These are phyloP conservation scores for Acronicta alni DNA, from an alignment of 2,888 invertebrate species.

Conservation along the genomic window DNA sequence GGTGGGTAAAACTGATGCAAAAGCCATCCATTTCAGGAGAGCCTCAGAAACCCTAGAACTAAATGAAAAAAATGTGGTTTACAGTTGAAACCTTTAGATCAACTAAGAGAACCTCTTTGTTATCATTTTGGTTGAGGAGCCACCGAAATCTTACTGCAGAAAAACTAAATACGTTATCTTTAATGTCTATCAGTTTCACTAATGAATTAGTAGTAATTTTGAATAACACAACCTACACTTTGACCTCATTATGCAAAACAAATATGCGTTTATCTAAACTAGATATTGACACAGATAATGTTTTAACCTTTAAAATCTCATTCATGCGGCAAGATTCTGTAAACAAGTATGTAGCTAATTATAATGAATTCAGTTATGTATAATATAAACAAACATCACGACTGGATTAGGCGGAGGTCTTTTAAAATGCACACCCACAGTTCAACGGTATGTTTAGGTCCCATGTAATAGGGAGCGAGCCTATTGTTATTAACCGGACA, in stretches of 20 bases:
- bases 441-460: too few relatives aligned
- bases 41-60: too few relatives aligned
- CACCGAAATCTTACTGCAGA: constrained; percentile 13
- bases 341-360: constrained; percentile 26
- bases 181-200: too few relatives aligned
- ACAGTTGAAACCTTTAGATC: constrained; percentile 19
- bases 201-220: neutral
- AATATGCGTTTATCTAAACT: constrained; percentile 11
- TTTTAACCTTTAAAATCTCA: constrained; percentile 25
- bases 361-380: constrained; percentile 11
- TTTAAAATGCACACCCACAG: too few relatives aligned
- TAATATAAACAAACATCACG: too few relatives aligned
- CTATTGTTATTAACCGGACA: too few relatives aligned
- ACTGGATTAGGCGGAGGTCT: too few relatives aligned
- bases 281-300: constrained; percentile 1
- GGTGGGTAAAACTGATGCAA: too few relatives aligned
- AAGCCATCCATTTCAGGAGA: too few relatives aligned
- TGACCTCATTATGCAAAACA: constrained; percentile 15
- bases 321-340: constrained; percentile 27
- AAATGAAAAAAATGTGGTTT: too few relatives aligned
- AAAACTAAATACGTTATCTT: too few relatives aligned
- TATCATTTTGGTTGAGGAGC: constrained; percentile 12
- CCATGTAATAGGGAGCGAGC: too few relatives aligned
- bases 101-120: neutral
- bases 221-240: neutral